Conservation (phyloP, 2,113 vertebrate species). For the Eclectus roratus region DNA sequence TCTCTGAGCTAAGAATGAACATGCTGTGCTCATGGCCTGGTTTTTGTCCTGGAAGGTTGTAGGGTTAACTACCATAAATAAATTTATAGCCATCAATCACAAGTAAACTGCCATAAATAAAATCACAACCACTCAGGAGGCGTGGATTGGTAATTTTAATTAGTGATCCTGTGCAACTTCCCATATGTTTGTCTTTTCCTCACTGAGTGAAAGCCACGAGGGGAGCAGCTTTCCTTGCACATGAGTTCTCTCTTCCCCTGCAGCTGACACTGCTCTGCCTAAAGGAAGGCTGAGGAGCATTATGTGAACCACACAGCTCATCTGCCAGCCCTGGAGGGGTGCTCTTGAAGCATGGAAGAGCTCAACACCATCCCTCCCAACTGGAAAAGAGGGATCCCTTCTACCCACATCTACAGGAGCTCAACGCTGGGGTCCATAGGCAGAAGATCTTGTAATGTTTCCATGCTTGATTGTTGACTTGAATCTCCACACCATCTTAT, state of each 20-base stretch:
- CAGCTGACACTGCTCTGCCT: not conserved
- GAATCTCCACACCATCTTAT: not conserved
- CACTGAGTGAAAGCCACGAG: not conserved
- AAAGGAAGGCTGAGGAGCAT: not conserved
- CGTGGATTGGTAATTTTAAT: not conserved
- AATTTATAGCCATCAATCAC: not conserved
- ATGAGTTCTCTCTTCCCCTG: not conserved
- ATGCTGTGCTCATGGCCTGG: not conserved
- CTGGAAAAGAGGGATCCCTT: not conserved
- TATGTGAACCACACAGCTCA: not conserved
- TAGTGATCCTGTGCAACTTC: not conserved
- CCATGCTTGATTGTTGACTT: not conserved
- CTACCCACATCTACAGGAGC: not conserved
- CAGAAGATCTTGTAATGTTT: not conserved
- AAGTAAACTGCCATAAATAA: not conserved
- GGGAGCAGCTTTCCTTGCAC: not conserved
- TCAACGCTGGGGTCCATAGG: not conserved
- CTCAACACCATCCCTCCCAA: accelerated
- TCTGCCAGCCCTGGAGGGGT: not conserved
- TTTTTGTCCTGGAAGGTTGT: not conserved
- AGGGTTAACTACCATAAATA: not conserved
- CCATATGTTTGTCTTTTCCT: not conserved
- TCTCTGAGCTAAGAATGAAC: not conserved
- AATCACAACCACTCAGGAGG: not conserved
- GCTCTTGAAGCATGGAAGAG: not conserved